Evolutionary conservation across 2,888 invertebrate species (phyloP), one percentile per base, ranked within the genome.

Genomic region (Melikaiella ostensackeni): DNA sequence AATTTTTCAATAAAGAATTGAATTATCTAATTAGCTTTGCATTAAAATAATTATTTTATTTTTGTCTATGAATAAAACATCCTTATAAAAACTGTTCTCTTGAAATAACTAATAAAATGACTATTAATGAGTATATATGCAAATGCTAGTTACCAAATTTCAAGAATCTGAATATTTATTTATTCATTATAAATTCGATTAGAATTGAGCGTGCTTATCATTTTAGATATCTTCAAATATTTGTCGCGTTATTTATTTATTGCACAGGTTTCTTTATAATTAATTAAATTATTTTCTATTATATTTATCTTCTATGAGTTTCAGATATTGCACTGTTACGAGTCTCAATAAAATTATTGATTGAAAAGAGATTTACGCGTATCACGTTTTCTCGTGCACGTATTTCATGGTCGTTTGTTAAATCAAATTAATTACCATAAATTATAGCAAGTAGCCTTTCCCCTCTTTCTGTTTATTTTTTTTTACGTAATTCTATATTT

Each of bases 341-440:
- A 46, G 46, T 19, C 24, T 64, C 42, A 64, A 24, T 42, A 42
- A 64, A 64, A 64, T 42, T 42, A 64, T 64, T 24, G 42, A 64
- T 42, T 42, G 21, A 38, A 38, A 3, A 24, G 24, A 24, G 38
- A 27, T 38, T 64, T 64, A 27, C 42, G 38, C 8, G 16, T 27
- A 66, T 66, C 16, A 42, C 42, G 42, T 66, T 42, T 13, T 38
- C 42, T n/a, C 6, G 2, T 50, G n/a, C 7, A n/a, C 6, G 21
- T 55, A 55, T 21, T 21, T 21, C 9, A 21, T 27, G 5, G 21
- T 46, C 13, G 42, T 21, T 66, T 66, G 4, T 21, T 42, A 46
- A 66, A 66, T 13, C 27, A 42, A 42, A 9, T 42, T 66, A 46
- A 42, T 38, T 38, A 27, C 19, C 46, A 42, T 27, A n/a, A 50